Base-by-base conservation (phyloP, 2,797 vertebrate genomes). In the Pempheris klunzingeri region DNA sequence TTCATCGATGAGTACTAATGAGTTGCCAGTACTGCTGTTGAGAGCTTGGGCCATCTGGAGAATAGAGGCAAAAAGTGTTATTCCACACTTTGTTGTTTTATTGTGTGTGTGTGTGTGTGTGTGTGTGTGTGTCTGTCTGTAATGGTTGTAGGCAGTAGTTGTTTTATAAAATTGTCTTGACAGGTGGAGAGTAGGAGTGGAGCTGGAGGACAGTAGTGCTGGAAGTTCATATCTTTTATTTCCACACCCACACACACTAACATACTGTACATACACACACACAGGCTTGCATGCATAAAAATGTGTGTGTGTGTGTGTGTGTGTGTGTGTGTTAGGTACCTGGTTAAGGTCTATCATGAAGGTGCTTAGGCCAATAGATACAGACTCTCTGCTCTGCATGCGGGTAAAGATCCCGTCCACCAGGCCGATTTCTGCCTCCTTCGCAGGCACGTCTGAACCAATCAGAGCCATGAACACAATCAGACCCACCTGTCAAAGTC, bases 271-370 rank as follows among this genome's bases (percentile, higher is more conserved):
- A 68, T 9, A 46, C 36, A 71, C 24, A 71, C n/a, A 79, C 46
- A 59, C 17, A 11, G 20, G 11, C 41, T 50, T 64, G 24, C 57
- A n/a, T 55, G 41, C 13, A 58, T 50, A 38, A 30, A 44, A 12
- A 10, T 46, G 60, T 69, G 38, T 62, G 32, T 43, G 17, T 34
- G 28, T 74, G 11, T 53, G 57, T 62, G 50, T 34, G 15, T 53
- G 26, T 66, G 41, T 44, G 59, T 9, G 38, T 54, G 36, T 69
- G n/a, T 70, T 15, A 9, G 13, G 63, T 85, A 96, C 96, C 96
- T 99, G 98, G 87, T 99, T 99, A 77, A 99, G 94, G 78, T 99
- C 98, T 74, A 99, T 97, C 96, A 98, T 97, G 90, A 99, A 99
- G 7, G 98, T 99, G 84, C 98, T 99, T 84, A 99, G 95, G 67